Base-by-base conservation (phyloP, 2,113 vertebrate genomes). In the Centropristis striata region DNA sequence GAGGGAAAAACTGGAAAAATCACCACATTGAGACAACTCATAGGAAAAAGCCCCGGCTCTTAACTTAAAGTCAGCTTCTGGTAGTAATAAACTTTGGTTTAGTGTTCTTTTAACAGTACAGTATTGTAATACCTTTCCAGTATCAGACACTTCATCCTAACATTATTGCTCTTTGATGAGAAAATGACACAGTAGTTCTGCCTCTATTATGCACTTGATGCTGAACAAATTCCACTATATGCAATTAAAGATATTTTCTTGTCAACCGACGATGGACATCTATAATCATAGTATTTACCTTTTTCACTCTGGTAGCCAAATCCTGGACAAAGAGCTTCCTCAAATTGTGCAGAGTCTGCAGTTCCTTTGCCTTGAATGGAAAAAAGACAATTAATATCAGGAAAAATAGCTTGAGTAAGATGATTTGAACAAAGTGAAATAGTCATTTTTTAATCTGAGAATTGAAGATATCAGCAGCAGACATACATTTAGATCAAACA, bases 291-390 rank as follows among this genome's bases (percentile, higher is more conserved):
- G 7, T 0, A 0, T 51, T 92, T 91, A 99, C 98, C 97, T 98
- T 99, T 89, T 99, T 99, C 75, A 99, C 98, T 88, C 98, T 94
- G 78, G 98, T 99, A n/a, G 98, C 98, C 86, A 99, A 87, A 92
- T 99, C 98, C 86, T 99, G 97, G 91, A 99, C 97, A 93, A 99
- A 99, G 4, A 99, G 95, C 83, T 99, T 99, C 86, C 98, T 96
- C 82, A 99, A 95, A 82, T 99, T 99, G 85, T 99, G 98, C 46
- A 99, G 93, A 50, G 97, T 99, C 94, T 99, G 98, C 76, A 99
- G 97, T 89, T 99, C 98, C 92, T 98, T 99, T 59, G 98, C 98
- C 98, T 99, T 90, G 13, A 58, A 55, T 0, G 20, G 6, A 67
- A 86, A 32, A 81, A 73, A 0, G 14, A 39, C 2, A 44, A 23